Base-by-base conservation (phyloP, 2,888 invertebrate genomes). In the Galeruca laticollis region DNA sequence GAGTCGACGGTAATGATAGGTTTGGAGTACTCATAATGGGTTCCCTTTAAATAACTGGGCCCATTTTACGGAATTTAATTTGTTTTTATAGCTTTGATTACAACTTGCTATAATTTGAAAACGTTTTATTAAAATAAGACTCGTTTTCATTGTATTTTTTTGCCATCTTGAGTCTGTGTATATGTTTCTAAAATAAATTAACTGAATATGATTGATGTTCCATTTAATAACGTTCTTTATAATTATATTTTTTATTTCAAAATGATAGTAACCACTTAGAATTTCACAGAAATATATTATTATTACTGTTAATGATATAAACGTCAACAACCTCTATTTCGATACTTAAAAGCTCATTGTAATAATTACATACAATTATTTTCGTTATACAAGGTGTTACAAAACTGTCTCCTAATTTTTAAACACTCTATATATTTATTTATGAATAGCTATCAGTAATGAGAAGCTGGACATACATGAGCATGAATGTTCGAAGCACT, bases 81-180 rank as follows among this genome's bases (percentile, higher is more conserved):
- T 86, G 85, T 86, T 85, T 86, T 86, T 86, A 86, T 86, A 85
- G 86, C 85, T 86, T 85, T 86, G 85, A 86, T 86, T 86, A 86
- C 85, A 79, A 80, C 82, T 84, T 78, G 83, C 84, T 82, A 83
- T 85, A 84, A 85, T 85, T 84, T 83, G 84, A 84, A 84, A 85
- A 84, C 84, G 84, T 85, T 83, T 83, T 83, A 83, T 82, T 83
- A 82, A 83, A 83, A 82, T 80, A 80, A 81, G 79, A 79, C 78
- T 62, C 75, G 75, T 78, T 79, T 77, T 77, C 80, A 78, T 79
- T 80, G 78, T 78, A 73, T 78, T 79, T 79, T 80, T 77, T 78
- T 80, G 69, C 67, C 76, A 74, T 75, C 76, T 77, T 74, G 73
- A 69, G 74, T 75, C 74, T 69, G 74, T 75, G 73, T 52, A 64